Evolutionary conservation across 2,797 vertebrate species (phyloP).

Genomic region (Neostethus bicornis): DNA sequence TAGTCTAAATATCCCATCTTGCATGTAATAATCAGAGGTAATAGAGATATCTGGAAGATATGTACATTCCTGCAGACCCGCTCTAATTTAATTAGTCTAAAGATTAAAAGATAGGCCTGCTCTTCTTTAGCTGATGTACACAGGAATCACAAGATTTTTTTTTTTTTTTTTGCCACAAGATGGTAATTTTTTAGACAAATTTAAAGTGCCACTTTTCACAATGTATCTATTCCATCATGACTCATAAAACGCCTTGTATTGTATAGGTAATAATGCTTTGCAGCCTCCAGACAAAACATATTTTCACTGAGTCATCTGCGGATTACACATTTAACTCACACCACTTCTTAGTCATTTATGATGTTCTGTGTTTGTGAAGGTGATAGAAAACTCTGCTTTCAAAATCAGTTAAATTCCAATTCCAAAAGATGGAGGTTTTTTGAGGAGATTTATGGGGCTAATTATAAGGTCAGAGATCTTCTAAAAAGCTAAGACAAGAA

Average conservation of each 20-base stretch:
- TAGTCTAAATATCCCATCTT: slow-evolving; percentile 66
- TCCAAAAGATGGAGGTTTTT: slow-evolving; percentile 31
- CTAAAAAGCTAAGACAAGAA: slow-evolving; percentile 52
- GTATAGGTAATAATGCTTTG: slow-evolving; percentile 32
- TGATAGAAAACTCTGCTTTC: slow-evolving; percentile 12
- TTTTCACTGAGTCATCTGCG: slow-evolving; percentile 23
- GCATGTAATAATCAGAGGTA: slow-evolving; percentile 69
- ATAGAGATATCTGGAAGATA: slow-evolving; percentile 70
- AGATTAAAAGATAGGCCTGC: slow-evolving; percentile 54
- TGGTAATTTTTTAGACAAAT: slow-evolving; percentile 24
- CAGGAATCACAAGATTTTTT: slow-evolving; percentile 32
- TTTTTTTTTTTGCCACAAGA: slow-evolving; percentile 26
- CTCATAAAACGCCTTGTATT: slow-evolving; percentile 17
- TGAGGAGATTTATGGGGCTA: slow-evolving; percentile 39
- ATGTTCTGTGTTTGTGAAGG: slow-evolving; percentile 3
- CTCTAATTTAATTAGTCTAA: slow-evolving; percentile 65
- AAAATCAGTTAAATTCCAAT: slow-evolving; percentile 22
- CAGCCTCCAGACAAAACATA: slow-evolving; percentile 35
- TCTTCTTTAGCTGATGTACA: slow-evolving; percentile 29
- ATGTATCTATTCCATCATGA: slow-evolving; percentile 22
- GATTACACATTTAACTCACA: slow-evolving; percentile 26
- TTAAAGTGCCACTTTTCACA: slow-evolving; percentile 40
- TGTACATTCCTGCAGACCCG: slow-evolving; percentile 53
- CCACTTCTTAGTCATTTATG: slow-evolving; percentile 9
- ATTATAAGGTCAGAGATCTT: slow-evolving; percentile 54